Evolutionary conservation across 2,888 invertebrate species (phyloP).

Genomic region (Drosophila gaucha): DNA sequence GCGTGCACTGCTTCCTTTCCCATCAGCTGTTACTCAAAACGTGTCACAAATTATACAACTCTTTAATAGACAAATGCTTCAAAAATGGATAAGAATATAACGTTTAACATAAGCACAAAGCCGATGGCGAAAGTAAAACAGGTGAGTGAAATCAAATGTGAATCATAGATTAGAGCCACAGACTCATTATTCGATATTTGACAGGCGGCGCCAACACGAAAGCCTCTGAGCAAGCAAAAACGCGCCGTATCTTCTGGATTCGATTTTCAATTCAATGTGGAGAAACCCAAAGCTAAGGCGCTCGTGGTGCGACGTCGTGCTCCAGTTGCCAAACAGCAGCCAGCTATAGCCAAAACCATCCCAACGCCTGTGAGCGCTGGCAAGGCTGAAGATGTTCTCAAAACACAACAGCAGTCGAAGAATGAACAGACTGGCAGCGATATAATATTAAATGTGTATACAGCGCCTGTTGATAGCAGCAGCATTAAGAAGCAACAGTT

Average conservation of each 20-base stretch:
- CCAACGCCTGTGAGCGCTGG: background rate
- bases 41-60: conserved; percentile 53
- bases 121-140: conserved; percentile 38
- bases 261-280: conserved; percentile 60
- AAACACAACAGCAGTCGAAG: background rate
- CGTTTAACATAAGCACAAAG: conserved; percentile 66
- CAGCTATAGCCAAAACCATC: background rate
- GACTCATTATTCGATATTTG: background rate
- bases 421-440: background rate
- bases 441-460: conserved; percentile 20
- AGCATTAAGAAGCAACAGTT: conserved; percentile 50
- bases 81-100: conserved; percentile 65
- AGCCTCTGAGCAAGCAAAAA: conserved; percentile 33
- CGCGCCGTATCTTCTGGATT: conserved; percentile 25
- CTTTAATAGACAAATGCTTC: background rate
- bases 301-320: conserved; percentile 78
- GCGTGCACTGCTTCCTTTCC: conserved; percentile 7
- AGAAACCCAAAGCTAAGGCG: conserved; percentile 80
- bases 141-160: conserved; percentile 37
- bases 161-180: background rate
- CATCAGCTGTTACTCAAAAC: conserved; percentile 35
- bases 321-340: conserved; percentile 1
- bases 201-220: conserved; percentile 12
- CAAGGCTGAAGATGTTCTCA: background rate
- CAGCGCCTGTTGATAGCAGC: background rate